Evolutionary conservation across 2,113 vertebrate species (phyloP).

Genomic region (Haliaeetus leucogaster): DNA sequence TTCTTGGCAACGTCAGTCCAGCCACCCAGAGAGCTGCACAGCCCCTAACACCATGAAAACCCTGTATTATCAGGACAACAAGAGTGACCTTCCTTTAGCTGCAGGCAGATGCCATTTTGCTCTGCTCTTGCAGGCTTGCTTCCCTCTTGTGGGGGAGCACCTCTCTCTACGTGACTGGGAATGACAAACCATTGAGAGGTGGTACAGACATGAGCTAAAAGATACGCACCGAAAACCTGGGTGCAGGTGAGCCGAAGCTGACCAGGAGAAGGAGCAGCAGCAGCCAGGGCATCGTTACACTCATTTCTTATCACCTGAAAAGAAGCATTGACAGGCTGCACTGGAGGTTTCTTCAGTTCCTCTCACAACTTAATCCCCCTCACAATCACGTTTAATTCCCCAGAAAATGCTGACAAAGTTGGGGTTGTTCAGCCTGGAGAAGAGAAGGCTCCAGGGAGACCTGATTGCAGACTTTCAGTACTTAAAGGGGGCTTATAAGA

Average conservation of each 20-base stretch:
- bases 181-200: neutral
- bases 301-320: conserved; percentile 31
- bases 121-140: neutral
- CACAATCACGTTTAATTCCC: neutral
- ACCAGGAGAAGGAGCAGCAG: conserved; percentile 68
- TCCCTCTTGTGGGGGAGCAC: neutral
- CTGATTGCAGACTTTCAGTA: no score
- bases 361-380: neutral
- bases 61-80: neutral
- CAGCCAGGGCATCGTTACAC: neutral
- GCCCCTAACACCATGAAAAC: neutral
- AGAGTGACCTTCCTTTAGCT: neutral
- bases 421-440: no score
- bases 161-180: neutral
- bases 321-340: neutral
- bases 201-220: neutral
- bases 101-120: neutral
- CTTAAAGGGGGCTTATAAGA: no score
- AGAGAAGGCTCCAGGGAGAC: no score
- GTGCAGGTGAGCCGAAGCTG: conserved; percentile 37
- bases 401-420: neutral
- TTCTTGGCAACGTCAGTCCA: neutral
- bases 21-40: neutral
- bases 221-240: conserved; percentile 70
- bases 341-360: neutral